A percentile compares a stretch with the other conserved stretches of the same genome.
Conservation (phyloP, 2,888 invertebrate species). For the Lamellibrachia columna region DNA sequence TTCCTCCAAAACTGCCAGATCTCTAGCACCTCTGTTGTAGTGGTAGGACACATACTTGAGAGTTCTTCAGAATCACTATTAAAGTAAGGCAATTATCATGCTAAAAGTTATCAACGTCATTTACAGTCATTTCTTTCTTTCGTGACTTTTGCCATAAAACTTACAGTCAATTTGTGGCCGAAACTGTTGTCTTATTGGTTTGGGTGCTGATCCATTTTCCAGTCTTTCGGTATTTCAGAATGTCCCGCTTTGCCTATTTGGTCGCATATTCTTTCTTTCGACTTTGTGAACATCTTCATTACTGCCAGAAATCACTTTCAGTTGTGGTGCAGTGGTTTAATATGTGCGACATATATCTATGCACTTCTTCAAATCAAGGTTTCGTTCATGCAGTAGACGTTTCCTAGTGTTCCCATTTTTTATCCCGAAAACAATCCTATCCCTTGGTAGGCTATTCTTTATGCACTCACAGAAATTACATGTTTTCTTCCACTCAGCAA, state of each 20-base stretch:
- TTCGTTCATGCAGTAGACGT: not conserved
- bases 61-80: not conserved
- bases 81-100: no score
- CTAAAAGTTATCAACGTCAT: no score
- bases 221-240: not conserved
- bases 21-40: no score
- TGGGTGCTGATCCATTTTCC: not conserved
- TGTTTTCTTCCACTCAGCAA: not conserved
- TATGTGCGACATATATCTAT: not conserved
- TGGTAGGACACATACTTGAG: no score
- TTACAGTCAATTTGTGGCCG: not conserved
- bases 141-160: not conserved
- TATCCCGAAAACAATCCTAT: no score
- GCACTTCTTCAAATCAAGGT: not conserved
- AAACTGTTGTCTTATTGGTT: not conserved
- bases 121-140: not conserved
- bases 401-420: not conserved
- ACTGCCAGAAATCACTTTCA: not conserved
- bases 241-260: not conserved
- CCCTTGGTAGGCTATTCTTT: not conserved
- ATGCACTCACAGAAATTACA: not conserved
- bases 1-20: no score
- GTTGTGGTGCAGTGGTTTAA: not conserved
- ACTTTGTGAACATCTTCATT: not conserved
- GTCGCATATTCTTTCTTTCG: not conserved